Conservation (phyloP, 2,888 invertebrate genomes). For the Caenorhabditis sp. region DNA sequence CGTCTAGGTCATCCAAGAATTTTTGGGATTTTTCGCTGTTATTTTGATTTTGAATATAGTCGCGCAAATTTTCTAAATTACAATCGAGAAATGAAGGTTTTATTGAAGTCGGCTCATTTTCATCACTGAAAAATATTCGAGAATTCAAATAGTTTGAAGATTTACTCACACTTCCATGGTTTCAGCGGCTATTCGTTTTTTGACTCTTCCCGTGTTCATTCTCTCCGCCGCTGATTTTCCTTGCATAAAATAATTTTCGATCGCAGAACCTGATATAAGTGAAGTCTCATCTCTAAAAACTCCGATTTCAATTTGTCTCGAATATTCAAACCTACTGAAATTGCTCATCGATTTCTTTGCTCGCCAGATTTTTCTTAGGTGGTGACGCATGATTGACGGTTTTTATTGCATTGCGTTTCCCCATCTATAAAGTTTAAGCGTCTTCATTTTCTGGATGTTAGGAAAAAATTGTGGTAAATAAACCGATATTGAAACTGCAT, state of each 20-base stretch:
- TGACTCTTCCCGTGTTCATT: conserved; percentile 30
- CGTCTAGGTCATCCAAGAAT: conserved; percentile 12
- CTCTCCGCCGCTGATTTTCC: conserved; percentile 32
- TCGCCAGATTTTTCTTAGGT: conserved; percentile 13
- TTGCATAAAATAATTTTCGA: conserved; percentile 54
- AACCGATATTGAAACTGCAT: too few relatives aligned
- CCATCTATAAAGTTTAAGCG: conserved; percentile 1
- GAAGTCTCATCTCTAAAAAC: conserved; percentile 42
- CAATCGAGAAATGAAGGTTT: conserved; percentile 14
- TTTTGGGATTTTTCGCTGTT: conserved; percentile 5
- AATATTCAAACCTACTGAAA: not conserved
- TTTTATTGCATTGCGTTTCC: conserved; percentile 5
- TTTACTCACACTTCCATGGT: not conserved
- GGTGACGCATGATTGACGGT: not conserved
- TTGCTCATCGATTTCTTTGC: too few relatives aligned
- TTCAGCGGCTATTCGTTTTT: not conserved
- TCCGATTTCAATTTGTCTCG: not conserved
- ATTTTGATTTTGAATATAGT: conserved; percentile 13
- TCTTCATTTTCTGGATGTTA: conserved; percentile 5
- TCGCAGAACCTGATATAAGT: conserved; percentile 23
- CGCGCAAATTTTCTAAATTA: conserved; percentile 22
- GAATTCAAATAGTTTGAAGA: not conserved
- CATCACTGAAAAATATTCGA: conserved; percentile 1
- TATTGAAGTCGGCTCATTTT: not conserved
- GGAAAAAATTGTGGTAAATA: not conserved